A percentile compares a stretch with the other conserved stretches of the same genome.
Conservation (phyloP, 2,113 vertebrate genomes). For the Pionites leucogaster region DNA sequence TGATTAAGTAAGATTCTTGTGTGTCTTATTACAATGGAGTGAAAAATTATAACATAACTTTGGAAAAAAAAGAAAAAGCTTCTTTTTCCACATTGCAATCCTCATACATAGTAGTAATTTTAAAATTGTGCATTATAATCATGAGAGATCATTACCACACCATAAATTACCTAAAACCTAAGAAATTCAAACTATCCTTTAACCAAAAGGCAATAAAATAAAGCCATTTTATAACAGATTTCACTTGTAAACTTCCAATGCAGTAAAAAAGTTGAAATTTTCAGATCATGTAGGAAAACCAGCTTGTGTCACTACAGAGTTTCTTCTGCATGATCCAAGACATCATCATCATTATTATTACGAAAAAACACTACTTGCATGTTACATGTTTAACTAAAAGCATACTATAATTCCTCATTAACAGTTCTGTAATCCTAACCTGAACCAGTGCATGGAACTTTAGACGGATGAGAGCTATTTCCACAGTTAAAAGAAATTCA, state of each 20-base stretch:
- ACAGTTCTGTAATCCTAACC: not conserved
- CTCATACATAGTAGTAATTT: not conserved
- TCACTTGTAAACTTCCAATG: not conserved
- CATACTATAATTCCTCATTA: not conserved
- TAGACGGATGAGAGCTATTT: not conserved
- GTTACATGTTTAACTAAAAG: not conserved
- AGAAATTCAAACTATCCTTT: not conserved
- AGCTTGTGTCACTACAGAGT: not conserved
- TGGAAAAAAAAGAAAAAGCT: not conserved
- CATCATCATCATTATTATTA: not conserved
- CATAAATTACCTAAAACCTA: not conserved
- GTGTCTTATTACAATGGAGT: not conserved
- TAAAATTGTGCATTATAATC: not conserved
- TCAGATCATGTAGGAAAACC: not conserved
- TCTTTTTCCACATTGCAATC: not conserved
- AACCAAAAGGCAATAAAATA: not conserved
- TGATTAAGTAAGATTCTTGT: not conserved
- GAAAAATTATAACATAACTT: not conserved
- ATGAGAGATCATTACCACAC: not conserved
- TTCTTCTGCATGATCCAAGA: not conserved
- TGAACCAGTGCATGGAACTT: not conserved
- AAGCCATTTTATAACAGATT: not conserved
- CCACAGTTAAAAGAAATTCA: not conserved
- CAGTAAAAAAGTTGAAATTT: not conserved
- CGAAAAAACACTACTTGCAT: not conserved